Conservation (phyloP, 2,888 invertebrate species). For the Limnephilus rhombicus region DNA sequence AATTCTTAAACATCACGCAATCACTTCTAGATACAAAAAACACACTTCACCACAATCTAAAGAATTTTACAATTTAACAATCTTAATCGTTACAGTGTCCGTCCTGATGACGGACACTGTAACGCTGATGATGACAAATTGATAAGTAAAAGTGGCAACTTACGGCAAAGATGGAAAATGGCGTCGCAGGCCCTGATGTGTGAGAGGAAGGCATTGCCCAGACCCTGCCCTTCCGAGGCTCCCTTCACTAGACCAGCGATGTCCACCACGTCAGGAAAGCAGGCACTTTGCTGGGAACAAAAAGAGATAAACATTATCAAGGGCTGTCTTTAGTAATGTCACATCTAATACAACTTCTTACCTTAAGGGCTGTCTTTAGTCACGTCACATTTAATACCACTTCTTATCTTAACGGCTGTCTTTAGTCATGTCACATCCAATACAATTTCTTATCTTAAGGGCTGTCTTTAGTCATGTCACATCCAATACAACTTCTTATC, state of each 20-base stretch:
- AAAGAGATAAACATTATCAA: background rate
- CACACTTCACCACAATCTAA: no score
- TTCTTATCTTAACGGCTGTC: no score
- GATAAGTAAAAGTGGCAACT: slow-evolving; percentile 71
- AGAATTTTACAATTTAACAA: no score
- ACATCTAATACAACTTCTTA: background rate
- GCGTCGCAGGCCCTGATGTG: slow-evolving; percentile 99
- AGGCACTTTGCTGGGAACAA: slow-evolving; percentile 92
- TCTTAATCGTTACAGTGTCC: no score
- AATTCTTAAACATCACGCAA: no score
- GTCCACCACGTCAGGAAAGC: slow-evolving; percentile 97
- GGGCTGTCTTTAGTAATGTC: background rate
- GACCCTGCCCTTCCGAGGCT: slow-evolving; percentile 97
- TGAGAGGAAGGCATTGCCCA: slow-evolving; percentile 99
- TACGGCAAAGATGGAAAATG: slow-evolving; percentile 97
- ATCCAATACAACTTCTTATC: background rate
- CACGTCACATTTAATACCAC: no score
- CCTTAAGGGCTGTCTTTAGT: no score
- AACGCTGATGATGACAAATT: no score
- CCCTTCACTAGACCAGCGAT: slow-evolving; percentile 99
- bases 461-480: background rate
- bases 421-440: no score
- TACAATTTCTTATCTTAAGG: background rate
- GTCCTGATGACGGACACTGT: no score
- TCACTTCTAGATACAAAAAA: no score